Evolutionary conservation across 1,140 invertebrate genomes (phyloP).

Genomic region (Maconellicoccus hirsutus): DNA sequence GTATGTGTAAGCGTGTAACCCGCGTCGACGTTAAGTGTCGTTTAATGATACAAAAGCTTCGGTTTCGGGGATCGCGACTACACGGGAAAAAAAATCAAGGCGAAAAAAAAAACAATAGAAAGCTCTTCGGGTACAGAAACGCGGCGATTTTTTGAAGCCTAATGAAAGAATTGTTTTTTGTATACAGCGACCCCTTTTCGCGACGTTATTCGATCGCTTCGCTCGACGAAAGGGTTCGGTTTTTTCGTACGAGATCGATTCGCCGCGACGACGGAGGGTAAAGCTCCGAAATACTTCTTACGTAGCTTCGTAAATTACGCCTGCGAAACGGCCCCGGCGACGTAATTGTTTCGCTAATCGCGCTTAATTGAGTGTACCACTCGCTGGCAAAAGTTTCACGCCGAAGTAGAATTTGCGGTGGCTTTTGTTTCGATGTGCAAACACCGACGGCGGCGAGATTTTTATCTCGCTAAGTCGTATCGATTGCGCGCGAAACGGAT

Average conservation of each 20-base stretch:
- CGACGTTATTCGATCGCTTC: background rate
- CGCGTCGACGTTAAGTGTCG: background rate
- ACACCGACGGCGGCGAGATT: background rate
- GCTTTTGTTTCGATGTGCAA: background rate
- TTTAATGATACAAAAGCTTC: background rate
- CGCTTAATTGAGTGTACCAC: background rate
- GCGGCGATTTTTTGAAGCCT: background rate
- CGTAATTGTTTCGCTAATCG: background rate
- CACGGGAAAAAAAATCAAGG: too few relatives aligned
- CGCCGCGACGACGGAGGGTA: too few relatives aligned
- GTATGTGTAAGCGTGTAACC: background rate
- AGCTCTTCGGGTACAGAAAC: too few relatives aligned
- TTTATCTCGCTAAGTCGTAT: too few relatives aligned
- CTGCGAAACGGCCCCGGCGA: too few relatives aligned
- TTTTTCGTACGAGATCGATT: background rate
- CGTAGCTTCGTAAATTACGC: too few relatives aligned
- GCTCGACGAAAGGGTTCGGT: background rate
- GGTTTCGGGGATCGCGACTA: background rate
- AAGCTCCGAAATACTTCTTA: too few relatives aligned
- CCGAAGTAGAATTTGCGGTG: too few relatives aligned
- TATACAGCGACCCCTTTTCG: background rate
- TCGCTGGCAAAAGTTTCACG: background rate
- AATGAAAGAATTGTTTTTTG: conserved; percentile 8
- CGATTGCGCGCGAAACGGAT: too few relatives aligned
- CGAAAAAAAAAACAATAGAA: too few relatives aligned